phyloP scores from a whole-genome alignment of 2,797 vertebrate species.

The Paramormyrops hopkinsi region DNA sequence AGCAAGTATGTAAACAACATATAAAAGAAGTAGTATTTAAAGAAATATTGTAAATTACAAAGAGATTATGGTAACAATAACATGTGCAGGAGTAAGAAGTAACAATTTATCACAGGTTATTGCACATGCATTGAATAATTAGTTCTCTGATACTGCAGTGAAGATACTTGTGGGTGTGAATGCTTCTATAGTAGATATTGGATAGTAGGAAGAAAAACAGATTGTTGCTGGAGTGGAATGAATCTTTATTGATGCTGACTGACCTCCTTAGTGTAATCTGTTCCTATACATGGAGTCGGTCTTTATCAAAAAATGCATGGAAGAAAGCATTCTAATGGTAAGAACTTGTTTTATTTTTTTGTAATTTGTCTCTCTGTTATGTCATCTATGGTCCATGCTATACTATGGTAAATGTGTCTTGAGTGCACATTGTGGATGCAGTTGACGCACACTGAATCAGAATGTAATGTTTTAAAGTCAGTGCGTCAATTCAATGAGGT shows the following conservation, averaged over 20 bases:
- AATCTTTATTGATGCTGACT: neutral
- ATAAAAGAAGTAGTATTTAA: neutral
- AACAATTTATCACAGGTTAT: neutral
- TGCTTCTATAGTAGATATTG: neutral
- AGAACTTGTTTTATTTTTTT: neutral
- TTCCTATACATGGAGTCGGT: no score
- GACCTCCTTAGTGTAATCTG: neutral
- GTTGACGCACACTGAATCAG: neutral
- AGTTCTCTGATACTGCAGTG: neutral
- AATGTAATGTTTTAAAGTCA: neutral
- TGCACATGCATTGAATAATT: neutral
- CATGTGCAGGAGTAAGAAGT: neutral
- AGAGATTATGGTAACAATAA: neutral
- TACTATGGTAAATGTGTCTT: neutral
- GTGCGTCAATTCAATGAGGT: neutral
- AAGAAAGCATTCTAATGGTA: neutral
- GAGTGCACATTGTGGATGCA: neutral
- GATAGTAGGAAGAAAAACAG: neutral
- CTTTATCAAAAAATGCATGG: neutral
- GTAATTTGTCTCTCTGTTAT: neutral
- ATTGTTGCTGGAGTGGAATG: neutral
- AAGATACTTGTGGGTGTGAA: neutral
- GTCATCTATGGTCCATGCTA: neutral
- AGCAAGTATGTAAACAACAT: neutral
- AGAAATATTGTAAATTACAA: neutral